Base-by-base conservation (phyloP, 2,113 vertebrate species). In the Notiomystis cincta region DNA sequence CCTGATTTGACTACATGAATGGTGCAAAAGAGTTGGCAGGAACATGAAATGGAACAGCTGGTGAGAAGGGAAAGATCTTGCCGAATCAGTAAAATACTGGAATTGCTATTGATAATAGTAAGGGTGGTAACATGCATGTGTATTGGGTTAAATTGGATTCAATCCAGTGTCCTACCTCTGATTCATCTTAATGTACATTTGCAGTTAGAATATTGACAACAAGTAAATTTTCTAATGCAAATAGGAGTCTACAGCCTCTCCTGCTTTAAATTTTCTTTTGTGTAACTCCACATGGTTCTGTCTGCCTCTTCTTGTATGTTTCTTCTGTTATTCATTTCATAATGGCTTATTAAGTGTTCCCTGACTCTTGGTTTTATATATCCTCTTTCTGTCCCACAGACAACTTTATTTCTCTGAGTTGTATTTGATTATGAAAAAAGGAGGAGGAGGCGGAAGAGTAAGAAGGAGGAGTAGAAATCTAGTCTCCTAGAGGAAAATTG, bases 401-500 rank as follows among this genome's bases (percentile, higher is more conserved):
- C 45, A 90, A 45, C 58, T 90, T 71, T 73, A 51, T 93, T 87
- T 70, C 44, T 82, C 50, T 9, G 25, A 89, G 21, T 70, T 89
- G 20, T 77, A 44, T 95, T 65, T 89, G 58, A 80, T 67, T 73
- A 70, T 87, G 54, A 81, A 81, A 86, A 86, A 60, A 61, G 9
- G 56, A 87, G 75, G 60, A 85, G 83, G 73, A 94, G 75, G n/a
- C n/a, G n/a, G 65, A 78, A 60, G 27, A 95, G 64, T 70, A 66
- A 65, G 19, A 24, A 93, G 33, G 58, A 97, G 89, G 47, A 94
- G 62, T 69, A 85, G 75, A 93, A 88, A 87, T 91, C 78, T 87
- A 91, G 61, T 93, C 54, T 93, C 70, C 95, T 95, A 85, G 45
- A 90, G 82, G 71, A 96, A 97, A 96, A 93, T 94, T 89, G 91